Evolutionary conservation across 2,797 vertebrate species (phyloP).

Genomic region (Neopelma chrysocephalum): DNA sequence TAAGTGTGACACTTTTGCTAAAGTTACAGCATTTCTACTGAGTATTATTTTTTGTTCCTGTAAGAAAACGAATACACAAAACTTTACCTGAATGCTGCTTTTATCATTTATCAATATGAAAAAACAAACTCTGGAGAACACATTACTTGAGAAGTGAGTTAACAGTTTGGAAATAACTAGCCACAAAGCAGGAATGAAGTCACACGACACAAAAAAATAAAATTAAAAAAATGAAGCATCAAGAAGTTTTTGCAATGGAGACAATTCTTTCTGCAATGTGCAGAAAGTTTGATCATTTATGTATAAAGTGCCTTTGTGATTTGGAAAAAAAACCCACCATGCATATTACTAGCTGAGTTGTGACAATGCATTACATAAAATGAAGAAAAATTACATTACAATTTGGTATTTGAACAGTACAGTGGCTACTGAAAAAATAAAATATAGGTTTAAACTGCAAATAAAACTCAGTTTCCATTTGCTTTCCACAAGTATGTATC

Average conservation of each 20-base stretch:
- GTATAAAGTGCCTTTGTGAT: not conserved
- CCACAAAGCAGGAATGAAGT: not conserved
- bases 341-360: not conserved
- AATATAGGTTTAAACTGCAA: not conserved
- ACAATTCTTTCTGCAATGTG: not conserved
- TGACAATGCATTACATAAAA: not conserved
- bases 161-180: not conserved
- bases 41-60: not conserved
- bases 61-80: not conserved
- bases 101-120: not conserved
- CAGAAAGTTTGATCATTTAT: not conserved
- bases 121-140: not conserved
- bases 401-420: not conserved
- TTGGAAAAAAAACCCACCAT: not conserved
- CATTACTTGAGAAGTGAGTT: not conserved
- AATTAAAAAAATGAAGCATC: fast-evolving
- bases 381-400: not conserved
- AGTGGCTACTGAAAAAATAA: not conserved
- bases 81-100: not conserved
- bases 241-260: not conserved
- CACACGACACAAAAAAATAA: fast-evolving
- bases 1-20: not conserved
- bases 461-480: not conserved
- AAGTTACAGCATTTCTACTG: not conserved
- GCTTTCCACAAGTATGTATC: not conserved